Conservation (phyloP, 2,888 invertebrate species). For the Linnaemya tessellans region DNA sequence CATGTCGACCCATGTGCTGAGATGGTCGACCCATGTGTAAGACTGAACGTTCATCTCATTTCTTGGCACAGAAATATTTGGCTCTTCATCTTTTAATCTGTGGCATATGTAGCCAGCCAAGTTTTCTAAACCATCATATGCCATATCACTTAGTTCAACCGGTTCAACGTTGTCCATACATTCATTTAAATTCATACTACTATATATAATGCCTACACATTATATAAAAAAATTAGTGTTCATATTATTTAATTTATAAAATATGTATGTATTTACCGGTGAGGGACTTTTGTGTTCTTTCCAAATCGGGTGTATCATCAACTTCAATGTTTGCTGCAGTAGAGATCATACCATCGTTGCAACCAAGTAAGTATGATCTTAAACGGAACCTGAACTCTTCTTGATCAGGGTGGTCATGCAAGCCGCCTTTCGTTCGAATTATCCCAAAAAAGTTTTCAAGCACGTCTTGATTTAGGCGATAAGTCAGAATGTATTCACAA, state of each 20-base stretch:
- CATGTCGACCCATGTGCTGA: too few species aligned
- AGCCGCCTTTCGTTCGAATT: slow-evolving; percentile 9
- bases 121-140: too few species aligned
- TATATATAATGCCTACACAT: slow-evolving; percentile 19
- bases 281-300: background rate
- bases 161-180: background rate
- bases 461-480: slow-evolving; percentile 27
- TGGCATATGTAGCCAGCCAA: too few species aligned
- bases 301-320: slow-evolving; percentile 28
- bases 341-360: background rate
- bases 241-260: background rate
- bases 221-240: slow-evolving; percentile 19
- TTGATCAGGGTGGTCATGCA: slow-evolving; percentile 11
- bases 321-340: slow-evolving; percentile 20
- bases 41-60: too few species aligned
- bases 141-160: background rate
- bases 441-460: slow-evolving; percentile 14
- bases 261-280: slow-evolving; percentile 10
- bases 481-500: too few species aligned
- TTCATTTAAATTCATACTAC: slow-evolving; percentile 5
- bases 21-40: too few species aligned
- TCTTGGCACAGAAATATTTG: too few species aligned
- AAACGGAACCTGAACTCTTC: slow-evolving; percentile 15
- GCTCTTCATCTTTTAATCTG: too few species aligned
- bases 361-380: too few species aligned